Base-by-base conservation (phyloP, 2,113 vertebrate genomes). In the Brevimyrus niger region DNA sequence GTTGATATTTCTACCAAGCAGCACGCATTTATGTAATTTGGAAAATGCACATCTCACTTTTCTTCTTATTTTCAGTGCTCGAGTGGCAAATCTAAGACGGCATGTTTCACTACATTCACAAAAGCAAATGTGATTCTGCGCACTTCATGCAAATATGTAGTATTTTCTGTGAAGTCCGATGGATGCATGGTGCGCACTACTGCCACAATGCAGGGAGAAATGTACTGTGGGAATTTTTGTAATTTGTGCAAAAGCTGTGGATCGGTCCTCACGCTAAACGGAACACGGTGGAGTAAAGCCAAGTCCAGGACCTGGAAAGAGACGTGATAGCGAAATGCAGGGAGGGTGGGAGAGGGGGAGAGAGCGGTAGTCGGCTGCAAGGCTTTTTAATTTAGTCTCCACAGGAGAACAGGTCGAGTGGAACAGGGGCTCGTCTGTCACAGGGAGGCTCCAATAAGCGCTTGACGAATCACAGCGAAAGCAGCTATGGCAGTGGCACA, bases 281-380 rank as follows among this genome's bases (percentile, higher is more conserved):
- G 89, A 92, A 92, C 91, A 91, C 89, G 82, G 90, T 92, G 89
- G 27, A 82, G 82, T 88, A 90, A 91, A 89, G 88, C 87, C 89
- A 90, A 90, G 89, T 76, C 87, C 55, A 21, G 65, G 88, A 91
- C 61, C 91, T 87, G 85, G 83, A 69, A 83, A 80, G 85, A 92
- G 92, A 91, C 90, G 87, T 89, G 91, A 91, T 92, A 90, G 89
- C 92, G 90, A 91, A 91, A 90, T 91, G 91, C 87, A 51, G 89
- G 19, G 48, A 91, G 90, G 47, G 86, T 73, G 89, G 82, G 89
- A 91, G 92, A 69, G 88, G 73, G 87, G 82, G 85, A 21, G 55
- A 91, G 91, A 92, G 89, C 87, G 86, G 51, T 90, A 55, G 55
- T 90, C 88, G 84, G 91, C 91, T 89, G 90, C 69, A 76, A 90